Evolutionary conservation across 1,140 invertebrate species (phyloP), one percentile per base, ranked within the genome.

Genomic region (Heterodera carotae): DNA sequence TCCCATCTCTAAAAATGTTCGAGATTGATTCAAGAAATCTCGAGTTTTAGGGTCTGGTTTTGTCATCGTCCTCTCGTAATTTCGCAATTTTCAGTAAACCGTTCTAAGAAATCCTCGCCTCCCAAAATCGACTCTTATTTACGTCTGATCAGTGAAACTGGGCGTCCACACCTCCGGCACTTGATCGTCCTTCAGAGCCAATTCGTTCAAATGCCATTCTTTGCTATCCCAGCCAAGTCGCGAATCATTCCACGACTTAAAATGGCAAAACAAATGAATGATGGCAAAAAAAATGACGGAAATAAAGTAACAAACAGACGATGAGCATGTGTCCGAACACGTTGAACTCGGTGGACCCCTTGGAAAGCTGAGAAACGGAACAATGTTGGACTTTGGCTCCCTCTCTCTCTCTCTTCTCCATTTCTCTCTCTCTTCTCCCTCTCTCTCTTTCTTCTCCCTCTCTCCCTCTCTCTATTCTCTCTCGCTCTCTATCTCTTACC

Each of bases 81-180:
- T n/a, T n/a, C 39, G 39, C 39, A 43, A 12, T 43, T 43, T 43
- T 43, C 12, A 12, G 6, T 8, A 8, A 12, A 10, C 10, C 10
- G 4, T 39, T 39, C 39, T 43, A 8, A 43, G 12, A 43, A 12
- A 8, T 6, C 39, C 66, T 10, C 39, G 7, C 25, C 18, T 25
- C n/a, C 2, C 6, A 2, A n/a, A n/a, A n/a, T n/a, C n/a, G n/a
- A n/a, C n/a, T n/a, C n/a, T n/a, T 53, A 75, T 64, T 72, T 75
- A 86, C 84, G 79, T 76, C 62, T 84, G 80, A 67, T 86, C 84
- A 18, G 67, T 79, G 43, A 86, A 77, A 33, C 75, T 67, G 3
- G 85, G 85, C n/a, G 81, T 84, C 85, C 85, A 86, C 36, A 86
- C 83, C n/a, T 84, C 74, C 53, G 77, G 53, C 36, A 27, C 56